A percentile compares a stretch with the other conserved stretches of the same genome.
These are phyloP conservation scores for Sphaeramia orbicularis DNA, from an alignment of 2,797 vertebrate species.

Conservation along the genomic window DNA sequence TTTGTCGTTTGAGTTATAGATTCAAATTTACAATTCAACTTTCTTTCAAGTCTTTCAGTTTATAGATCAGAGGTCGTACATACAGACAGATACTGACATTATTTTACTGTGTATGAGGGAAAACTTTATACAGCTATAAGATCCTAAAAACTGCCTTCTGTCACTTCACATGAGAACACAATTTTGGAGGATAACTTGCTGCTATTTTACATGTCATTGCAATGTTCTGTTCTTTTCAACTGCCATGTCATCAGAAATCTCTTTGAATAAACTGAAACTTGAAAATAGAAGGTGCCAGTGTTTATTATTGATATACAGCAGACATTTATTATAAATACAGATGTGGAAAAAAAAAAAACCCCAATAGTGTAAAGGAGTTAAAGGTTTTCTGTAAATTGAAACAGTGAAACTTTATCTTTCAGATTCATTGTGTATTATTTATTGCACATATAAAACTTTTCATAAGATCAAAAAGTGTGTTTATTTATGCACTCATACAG, in stretches of 20 bases:
- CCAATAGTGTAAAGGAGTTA: no score
- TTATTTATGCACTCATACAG: no score
- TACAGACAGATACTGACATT: no score
- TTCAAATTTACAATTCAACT: not conserved
- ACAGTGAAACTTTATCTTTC: no score
- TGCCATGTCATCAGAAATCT: slow-evolving; percentile 43
- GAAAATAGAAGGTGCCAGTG: slow-evolving; percentile 1
- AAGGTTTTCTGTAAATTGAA: no score
- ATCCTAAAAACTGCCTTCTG: not conserved
- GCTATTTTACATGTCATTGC: slow-evolving; percentile 42
- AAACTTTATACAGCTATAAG: slow-evolving; percentile 1
- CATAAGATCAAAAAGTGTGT: no score
- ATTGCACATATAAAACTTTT: no score
- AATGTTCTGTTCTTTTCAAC: slow-evolving; percentile 33
- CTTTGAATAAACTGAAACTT: slow-evolving; percentile 57
- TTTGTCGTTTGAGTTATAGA: slow-evolving; percentile 14
- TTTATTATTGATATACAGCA: not conserved
- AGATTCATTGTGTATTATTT: no score
- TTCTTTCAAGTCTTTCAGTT: no score
- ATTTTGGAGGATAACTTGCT: slow-evolving; percentile 34
- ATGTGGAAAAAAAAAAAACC: no score
- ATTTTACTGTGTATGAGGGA: not conserved
- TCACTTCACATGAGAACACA: not conserved
- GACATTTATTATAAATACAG: no score
- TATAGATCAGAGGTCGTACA: no score